Base-by-base conservation (phyloP, 1,140 invertebrate genomes). In the Caerostris extrusa region DNA sequence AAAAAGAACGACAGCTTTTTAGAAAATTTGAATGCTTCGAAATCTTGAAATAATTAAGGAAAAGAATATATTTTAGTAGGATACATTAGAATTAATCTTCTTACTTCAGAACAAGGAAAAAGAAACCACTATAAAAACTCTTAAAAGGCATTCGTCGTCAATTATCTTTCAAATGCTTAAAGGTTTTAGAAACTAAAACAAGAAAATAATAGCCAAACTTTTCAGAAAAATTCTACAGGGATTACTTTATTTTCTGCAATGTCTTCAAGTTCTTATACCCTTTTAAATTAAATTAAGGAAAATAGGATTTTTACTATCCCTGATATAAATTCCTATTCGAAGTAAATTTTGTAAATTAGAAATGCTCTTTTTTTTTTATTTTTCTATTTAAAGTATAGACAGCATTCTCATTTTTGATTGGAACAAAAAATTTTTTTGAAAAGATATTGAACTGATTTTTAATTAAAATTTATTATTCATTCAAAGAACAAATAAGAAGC, bases 221-320 rank as follows among this genome's bases (percentile, higher is more conserved):
- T 77, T 77, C 34, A 7, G 7, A 77, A 50, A 50, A 77, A 50
- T 53, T 19, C 71, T 12, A 3, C 8, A 5, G 34, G 71, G 34
- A 77, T 77, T 77, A 50, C 8, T 77, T 77, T 53, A 5, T 53
- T 53, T 12, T 50, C 34, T 8, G 34, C 34, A 77, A 77, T 77
- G 71, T 53, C 71, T 77, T 19, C 19, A 19, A 12, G 71, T 77
- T 77, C 71, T 50, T 50, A 12, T 50, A 12, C 71, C 34, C 19
- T 50, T 77, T 77, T 77, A 77, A 71, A 71, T 77, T 77, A 77
- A 77, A 77, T 77, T 77, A 77, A 77, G 71, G 50, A 77, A 17
- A 77, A 77, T 53, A 77, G 34, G 71, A 77, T 77, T 77, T 77
- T 77, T 5, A 50, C 12, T 8, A 53, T 50, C 34, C 34, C 10